Evolutionary conservation across 2,888 invertebrate genomes (phyloP), one percentile per base, ranked within the genome.

Genomic region (Aphidius colemani): DNA sequence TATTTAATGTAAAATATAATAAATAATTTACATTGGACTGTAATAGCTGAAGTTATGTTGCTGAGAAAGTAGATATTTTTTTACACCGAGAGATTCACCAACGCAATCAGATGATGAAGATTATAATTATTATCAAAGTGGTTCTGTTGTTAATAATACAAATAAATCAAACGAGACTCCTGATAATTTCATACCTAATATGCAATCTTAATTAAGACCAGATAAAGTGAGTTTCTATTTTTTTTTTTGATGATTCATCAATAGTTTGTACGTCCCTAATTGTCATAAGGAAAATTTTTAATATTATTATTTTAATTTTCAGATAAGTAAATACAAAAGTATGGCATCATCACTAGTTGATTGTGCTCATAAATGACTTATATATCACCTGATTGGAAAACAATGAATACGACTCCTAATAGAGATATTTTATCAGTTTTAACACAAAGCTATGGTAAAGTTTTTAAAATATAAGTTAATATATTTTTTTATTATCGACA

Each of bases 401-500:
- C 86, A 72, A 85, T 92, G 82, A 87, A 86, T 69, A 83, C 86
- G 7, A 86, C 87, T 44, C 82, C 82, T 4, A 82, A 82, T 7
- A 86, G 89, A 0, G 94, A 93, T 77, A 81, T 87, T 7, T 87
- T 91, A 41, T 86, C 86, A 70, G 85, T 85, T 68, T 84, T 85
- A 74, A 83, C 84, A 49, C 86, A 85, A 69, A 70, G 73, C 9
- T 86, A 87, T 67, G 90, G 90, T n/a, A 94, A 92, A 82, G 88
- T 93, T 59, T 92, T 90, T 75, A 87, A 89, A 80, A 85, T 94
- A 68, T 89, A 90, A 70, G 94, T 94, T 77, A 85, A 87, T 49
- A 66, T 60, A 11, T 45, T 5, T 11, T 48, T 13, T 57, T 45
- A 9, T 30, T 4, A 30, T 30, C 40, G 1, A 58, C 39, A 46